Conservation (phyloP, 2,888 invertebrate genomes). For the Ormyrus labotus region DNA sequence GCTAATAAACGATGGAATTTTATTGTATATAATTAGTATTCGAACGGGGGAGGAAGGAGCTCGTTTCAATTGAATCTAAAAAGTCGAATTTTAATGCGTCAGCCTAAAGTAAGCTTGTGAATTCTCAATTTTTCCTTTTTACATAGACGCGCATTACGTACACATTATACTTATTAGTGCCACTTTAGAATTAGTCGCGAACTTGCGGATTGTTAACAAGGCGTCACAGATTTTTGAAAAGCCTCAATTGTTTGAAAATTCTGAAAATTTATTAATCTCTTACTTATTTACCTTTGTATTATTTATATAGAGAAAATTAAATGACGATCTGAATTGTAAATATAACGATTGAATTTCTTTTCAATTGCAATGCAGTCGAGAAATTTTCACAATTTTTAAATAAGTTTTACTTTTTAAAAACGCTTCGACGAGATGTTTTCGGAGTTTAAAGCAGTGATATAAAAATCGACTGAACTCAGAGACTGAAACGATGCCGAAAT, state of each 20-base stretch:
- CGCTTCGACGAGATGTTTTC: conserved; percentile 16
- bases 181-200: conserved; percentile 33
- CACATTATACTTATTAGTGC: conserved; percentile 24
- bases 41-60: too few species aligned
- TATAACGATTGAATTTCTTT: neutral
- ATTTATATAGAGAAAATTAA: too few species aligned
- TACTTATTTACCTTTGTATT: neutral
- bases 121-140: conserved; percentile 25
- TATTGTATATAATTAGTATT: too few species aligned
- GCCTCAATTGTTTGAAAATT: conserved; percentile 14
- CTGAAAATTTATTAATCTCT: conserved; percentile 3
- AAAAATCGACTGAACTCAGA: conserved; percentile 15
- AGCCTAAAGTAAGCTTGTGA: too few species aligned
- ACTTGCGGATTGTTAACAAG: conserved; percentile 14
- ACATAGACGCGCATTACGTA: conserved; percentile 3
- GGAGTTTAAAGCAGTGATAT: neutral
- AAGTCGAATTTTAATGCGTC: too few species aligned
- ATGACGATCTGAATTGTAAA: neutral
- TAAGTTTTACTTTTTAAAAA: conserved; percentile 26
- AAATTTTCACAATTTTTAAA: neutral
- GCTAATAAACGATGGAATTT: too few species aligned
- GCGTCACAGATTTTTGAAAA: conserved; percentile 36
- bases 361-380: neutral
- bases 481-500: conserved; percentile 10
- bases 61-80: too few species aligned